Percentiles rank a stretch among this genome's conserved stretches.
Evolutionary conservation across 2,888 invertebrate species (phyloP).

Genomic region (Elysia crispata): DNA sequence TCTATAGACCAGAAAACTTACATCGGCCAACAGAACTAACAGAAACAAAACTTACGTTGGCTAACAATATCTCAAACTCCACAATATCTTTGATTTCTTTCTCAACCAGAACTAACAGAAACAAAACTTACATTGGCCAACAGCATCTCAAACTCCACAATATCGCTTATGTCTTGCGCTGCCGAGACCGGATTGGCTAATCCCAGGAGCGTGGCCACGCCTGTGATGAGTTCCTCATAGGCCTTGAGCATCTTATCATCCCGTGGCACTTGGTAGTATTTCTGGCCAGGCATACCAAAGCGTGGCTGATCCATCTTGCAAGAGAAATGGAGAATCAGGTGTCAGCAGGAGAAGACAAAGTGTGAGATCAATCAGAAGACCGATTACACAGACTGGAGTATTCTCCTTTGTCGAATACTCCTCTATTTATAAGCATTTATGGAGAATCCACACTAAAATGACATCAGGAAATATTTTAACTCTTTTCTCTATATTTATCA

Average conservation of each 20-base stretch:
- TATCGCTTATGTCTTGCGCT: slow-evolving; percentile 83
- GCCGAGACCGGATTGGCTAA: slow-evolving; percentile 85
- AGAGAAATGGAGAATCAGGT: not conserved
- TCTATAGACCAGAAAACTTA: no score
- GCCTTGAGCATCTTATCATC: slow-evolving; percentile 84
- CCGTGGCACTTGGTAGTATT: slow-evolving; percentile 83
- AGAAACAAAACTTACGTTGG: slow-evolving; percentile 91
- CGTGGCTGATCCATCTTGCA: slow-evolving; percentile 92
- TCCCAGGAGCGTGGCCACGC: slow-evolving; percentile 89
- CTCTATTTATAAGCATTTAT: not conserved
- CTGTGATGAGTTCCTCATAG: slow-evolving; percentile 90
- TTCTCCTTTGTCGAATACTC: no score
- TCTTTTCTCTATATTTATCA: no score
- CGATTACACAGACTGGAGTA: not conserved
- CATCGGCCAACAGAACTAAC: slow-evolving; percentile 93
- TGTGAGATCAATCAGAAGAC: not conserved
- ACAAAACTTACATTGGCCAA: slow-evolving; percentile 93
- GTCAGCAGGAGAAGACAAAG: not conserved
- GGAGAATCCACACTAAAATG: slow-evolving; percentile 1
- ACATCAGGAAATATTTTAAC: no score
- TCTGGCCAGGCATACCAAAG: slow-evolving; percentile 86
- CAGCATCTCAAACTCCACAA: slow-evolving; percentile 91
- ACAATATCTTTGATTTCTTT: slow-evolving; percentile 87
- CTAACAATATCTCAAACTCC: slow-evolving; percentile 91
- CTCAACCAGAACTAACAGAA: slow-evolving; percentile 90